These are phyloP conservation scores for Hemistola chrysoprasaria DNA, from an alignment of 2,888 invertebrate species.

Conservation along the genomic window DNA sequence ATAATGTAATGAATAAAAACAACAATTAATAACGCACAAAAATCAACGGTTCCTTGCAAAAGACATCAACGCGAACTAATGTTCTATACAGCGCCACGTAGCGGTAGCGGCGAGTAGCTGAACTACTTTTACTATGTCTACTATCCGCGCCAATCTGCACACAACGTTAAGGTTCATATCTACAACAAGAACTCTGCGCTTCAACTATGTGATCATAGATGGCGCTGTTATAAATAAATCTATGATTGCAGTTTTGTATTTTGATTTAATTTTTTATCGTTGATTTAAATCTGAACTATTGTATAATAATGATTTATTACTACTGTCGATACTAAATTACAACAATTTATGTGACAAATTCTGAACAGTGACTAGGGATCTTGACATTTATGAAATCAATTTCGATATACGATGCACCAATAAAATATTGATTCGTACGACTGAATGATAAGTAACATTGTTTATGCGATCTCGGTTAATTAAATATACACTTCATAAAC, in stretches of 20 bases:
- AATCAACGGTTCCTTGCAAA: conserved; percentile 33
- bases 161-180: not conserved
- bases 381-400: conserved; percentile 35
- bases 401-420: conserved; percentile 13
- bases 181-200: not conserved
- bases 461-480: conserved; percentile 1
- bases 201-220: conserved; percentile 42
- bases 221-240: conserved; percentile 31
- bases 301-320: conserved; percentile 1
- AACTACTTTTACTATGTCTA: conserved; percentile 18
- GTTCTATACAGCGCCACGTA: conserved; percentile 38
- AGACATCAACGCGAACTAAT: conserved; percentile 53
- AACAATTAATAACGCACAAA: no score
- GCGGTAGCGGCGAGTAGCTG: conserved; percentile 13
- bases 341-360: conserved; percentile 1
- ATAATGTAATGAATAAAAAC: no score
- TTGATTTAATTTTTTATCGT: no score
- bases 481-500: conserved; percentile 1
- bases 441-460: not conserved
- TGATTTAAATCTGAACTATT: no score
- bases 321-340: conserved; percentile 1
- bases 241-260: not conserved
- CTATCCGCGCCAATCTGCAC: not conserved
- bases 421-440: conserved; percentile 8
- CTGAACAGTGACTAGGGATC: conserved; percentile 19